Conservation (phyloP, 1,140 invertebrate genomes). For the Bombus haemorrhoidalis region DNA sequence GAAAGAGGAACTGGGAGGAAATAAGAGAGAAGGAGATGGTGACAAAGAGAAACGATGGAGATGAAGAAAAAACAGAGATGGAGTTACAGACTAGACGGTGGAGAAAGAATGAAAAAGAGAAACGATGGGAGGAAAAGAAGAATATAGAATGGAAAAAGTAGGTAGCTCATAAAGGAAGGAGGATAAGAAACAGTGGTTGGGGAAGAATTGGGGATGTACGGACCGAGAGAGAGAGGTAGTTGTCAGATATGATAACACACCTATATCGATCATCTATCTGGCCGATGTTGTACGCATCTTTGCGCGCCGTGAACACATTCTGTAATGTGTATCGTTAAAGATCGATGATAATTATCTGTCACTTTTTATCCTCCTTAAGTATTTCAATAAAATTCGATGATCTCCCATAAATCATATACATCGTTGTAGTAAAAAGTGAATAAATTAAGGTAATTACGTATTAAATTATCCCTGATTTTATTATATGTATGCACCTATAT, state of each 20-base stretch:
- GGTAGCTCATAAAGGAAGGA: slow-evolving; percentile 35
- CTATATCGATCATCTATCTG: slow-evolving; percentile 71
- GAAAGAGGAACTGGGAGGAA: slow-evolving; percentile 45
- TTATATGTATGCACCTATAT: background rate
- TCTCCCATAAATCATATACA: background rate
- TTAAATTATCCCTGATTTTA: no score
- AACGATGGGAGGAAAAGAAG: slow-evolving; percentile 5
- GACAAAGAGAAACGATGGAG: slow-evolving; percentile 27
- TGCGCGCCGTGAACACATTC: slow-evolving; percentile 31
- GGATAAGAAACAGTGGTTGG: slow-evolving; percentile 48
- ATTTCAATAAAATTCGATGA: background rate
- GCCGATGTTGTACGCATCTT: slow-evolving; percentile 51
- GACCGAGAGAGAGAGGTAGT: slow-evolving; percentile 62
- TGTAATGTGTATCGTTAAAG: slow-evolving; percentile 25
- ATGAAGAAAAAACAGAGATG: slow-evolving; percentile 32
- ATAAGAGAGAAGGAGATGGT: slow-evolving; percentile 52
- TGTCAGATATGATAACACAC: slow-evolving; percentile 73
- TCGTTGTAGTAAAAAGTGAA: background rate
- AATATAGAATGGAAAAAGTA: slow-evolving; percentile 32
- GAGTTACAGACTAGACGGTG: slow-evolving; percentile 4
- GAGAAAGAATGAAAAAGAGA: slow-evolving; percentile 45
- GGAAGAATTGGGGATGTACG: slow-evolving; percentile 49
- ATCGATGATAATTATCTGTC: slow-evolving; percentile 25
- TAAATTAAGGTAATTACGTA: background rate
- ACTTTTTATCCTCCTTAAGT: background rate